These are phyloP conservation scores for Lagocephalus sceleratus DNA, from an alignment of 2,797 vertebrate genomes.

Conservation along the genomic window DNA sequence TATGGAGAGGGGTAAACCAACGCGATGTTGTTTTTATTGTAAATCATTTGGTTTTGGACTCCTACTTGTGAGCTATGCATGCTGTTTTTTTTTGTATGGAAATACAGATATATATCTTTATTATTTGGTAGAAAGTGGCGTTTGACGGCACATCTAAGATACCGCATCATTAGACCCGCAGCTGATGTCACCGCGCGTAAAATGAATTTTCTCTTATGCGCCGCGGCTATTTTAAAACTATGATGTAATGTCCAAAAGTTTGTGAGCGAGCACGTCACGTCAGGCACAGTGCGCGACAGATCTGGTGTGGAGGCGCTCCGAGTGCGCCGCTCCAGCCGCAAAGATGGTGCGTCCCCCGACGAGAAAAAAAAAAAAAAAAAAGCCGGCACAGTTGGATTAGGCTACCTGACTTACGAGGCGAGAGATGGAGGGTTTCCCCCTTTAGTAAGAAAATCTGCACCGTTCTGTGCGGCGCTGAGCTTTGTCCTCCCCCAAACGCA, in stretches of 20 bases:
- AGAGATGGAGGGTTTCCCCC: constrained; percentile 50
- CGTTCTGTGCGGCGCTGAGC: neutral
- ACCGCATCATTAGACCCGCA: constrained; percentile 63
- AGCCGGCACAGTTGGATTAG: constrained; percentile 60
- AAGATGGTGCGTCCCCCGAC: constrained; percentile 22
- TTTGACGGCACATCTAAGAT: constrained; percentile 13
- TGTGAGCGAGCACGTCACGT: constrained; percentile 68
- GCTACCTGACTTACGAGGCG: constrained; percentile 50
- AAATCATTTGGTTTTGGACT: neutral
- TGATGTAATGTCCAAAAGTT: constrained; percentile 77
- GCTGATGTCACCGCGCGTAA: constrained; percentile 75
- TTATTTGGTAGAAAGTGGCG: no score
- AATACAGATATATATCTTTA: constrained; percentile 3
- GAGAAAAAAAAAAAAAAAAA: constrained; percentile 7
- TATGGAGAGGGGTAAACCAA: neutral
- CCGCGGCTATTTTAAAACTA: constrained; percentile 75
- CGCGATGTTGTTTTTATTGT: neutral
- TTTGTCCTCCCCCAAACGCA: constrained; percentile 18
- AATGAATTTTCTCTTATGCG: constrained; percentile 66
- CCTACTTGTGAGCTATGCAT: neutral
- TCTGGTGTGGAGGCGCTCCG: constrained; percentile 29
- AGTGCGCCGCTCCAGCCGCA: constrained; percentile 40
- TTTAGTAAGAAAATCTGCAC: constrained; percentile 17
- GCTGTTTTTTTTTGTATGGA: neutral
- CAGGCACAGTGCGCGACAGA: constrained; percentile 40